Base-by-base conservation (phyloP, 2,797 vertebrate species). In the Schizopygopsis pylzovi region DNA sequence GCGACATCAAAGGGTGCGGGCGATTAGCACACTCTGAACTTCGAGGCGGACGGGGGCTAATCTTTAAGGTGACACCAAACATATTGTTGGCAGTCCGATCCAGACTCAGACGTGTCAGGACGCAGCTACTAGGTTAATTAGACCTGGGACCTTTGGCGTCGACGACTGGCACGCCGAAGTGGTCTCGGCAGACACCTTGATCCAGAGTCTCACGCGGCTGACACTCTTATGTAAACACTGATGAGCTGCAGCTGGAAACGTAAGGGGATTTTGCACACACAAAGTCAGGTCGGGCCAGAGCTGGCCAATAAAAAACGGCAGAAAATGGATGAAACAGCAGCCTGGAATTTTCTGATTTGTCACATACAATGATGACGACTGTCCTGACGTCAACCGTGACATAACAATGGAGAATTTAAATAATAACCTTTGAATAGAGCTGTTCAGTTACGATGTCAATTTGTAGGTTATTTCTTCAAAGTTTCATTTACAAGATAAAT, bases 51-150 rank as follows among this genome's bases (percentile, higher is more conserved):
- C 2, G 68, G 77, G 72, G 78, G 84, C 85, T 92, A 91, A 92
- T 91, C 91, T 92, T 88, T 88, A 89, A 91, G 90, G 88, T 90
- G 92, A 91, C 91, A 92, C 88, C 89, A 84, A 89, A 90, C 88
- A 89, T 91, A 89, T 85, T 89, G 87, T 90, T 83, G 85, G 86
- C 79, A 79, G 78, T 89, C 78, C 83, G 88, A 80, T 91, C 83
- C 88, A 87, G 84, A 91, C 87, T 82, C 83, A 56, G 78, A 79
- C 84, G 70, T 89, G 85, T 89, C 82, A 79, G 72, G 76, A 59
- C 80, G 79, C 81, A 81, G 56, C 80, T 39, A 67, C 54, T 33
- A 56, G 84, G 86, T 89, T 92, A 90, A 91, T 92, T 90, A 89
- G 82, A 84, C 85, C 49, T 79, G 79, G 79, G 86, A 88, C 79